Evolutionary conservation across 2,797 vertebrate species (phyloP).

Genomic region (Sphenopsis melanotis): DNA sequence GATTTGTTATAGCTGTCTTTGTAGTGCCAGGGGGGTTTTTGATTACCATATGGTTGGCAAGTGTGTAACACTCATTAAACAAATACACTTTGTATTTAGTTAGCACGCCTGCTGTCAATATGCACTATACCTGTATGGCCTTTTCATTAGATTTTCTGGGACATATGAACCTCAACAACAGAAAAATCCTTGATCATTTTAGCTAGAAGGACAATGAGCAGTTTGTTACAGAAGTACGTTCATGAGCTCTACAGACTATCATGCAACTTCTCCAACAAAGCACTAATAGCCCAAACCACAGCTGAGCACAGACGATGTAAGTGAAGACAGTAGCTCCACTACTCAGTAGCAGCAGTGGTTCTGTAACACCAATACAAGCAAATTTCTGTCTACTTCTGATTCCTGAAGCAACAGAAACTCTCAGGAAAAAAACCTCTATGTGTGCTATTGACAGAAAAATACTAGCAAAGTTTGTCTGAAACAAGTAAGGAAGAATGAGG

Average conservation of each 20-base stretch:
- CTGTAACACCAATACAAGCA: background rate
- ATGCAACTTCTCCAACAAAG: background rate
- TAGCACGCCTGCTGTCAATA: background rate
- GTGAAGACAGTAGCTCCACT: background rate
- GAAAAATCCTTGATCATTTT: background rate
- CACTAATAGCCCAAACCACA: background rate
- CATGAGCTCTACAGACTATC: background rate
- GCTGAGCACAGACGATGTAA: accelerated
- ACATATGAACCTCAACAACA: background rate
- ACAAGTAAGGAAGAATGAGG: background rate
- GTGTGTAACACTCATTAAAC: background rate
- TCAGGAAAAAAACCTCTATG: background rate
- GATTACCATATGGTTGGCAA: background rate
- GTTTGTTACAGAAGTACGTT: background rate
- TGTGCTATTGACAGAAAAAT: background rate
- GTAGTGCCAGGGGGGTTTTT: background rate
- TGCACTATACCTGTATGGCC: background rate
- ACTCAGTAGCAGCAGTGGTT: background rate
- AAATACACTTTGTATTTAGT: background rate
- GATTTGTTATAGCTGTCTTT: background rate
- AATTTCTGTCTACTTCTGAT: background rate
- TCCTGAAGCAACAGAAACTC: background rate
- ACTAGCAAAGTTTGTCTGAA: background rate
- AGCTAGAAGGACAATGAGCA: background rate
- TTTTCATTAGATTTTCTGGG: background rate